Percentiles rank a stretch among this genome's conserved stretches.
Conservation (phyloP, 2,888 invertebrate genomes). For the Orthosia gracilis region DNA sequence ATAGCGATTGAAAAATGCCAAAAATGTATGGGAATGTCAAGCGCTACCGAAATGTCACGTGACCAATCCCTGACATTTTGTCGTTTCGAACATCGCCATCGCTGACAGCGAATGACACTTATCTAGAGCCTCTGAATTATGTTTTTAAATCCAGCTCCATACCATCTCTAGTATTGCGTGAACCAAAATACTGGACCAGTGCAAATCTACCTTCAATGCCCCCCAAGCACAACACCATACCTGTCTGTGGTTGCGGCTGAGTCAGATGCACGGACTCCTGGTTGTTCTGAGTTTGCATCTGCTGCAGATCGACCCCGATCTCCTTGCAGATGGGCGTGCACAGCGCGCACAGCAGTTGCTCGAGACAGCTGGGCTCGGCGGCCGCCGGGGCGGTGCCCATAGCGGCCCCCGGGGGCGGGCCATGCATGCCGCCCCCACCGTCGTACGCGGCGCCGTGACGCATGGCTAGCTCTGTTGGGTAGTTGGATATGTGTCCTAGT, state of each 20-base stretch:
- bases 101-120: too few relatives aligned
- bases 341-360: conserved; percentile 87
- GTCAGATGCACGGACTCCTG: conserved; percentile 83
- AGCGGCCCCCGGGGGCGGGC: conserved; percentile 33
- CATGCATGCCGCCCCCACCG: conserved; percentile 67
- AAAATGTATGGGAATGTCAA: too few relatives aligned
- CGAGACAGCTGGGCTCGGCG: conserved; percentile 83
- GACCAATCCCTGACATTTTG: too few relatives aligned
- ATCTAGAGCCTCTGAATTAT: too few relatives aligned
- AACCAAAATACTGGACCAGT: too few relatives aligned
- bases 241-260: conserved; percentile 80
- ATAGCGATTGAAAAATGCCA: too few relatives aligned
- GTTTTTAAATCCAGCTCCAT: too few relatives aligned
- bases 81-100: too few relatives aligned
- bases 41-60: too few relatives aligned
- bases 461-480: conserved; percentile 84
- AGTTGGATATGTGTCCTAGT: conserved; percentile 32
- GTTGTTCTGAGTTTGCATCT: conserved; percentile 72
- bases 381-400: conserved; percentile 42
- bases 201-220: too few relatives aligned
- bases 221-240: conserved; percentile 50
- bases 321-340: conserved; percentile 90
- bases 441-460: conserved; percentile 82
- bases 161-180: too few relatives aligned
- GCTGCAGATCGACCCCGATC: conserved; percentile 85